Evolutionary conservation across 92 coral and sea anemone genomes (phyloP).

Genomic region (Epizoanthus rinbou): DNA sequence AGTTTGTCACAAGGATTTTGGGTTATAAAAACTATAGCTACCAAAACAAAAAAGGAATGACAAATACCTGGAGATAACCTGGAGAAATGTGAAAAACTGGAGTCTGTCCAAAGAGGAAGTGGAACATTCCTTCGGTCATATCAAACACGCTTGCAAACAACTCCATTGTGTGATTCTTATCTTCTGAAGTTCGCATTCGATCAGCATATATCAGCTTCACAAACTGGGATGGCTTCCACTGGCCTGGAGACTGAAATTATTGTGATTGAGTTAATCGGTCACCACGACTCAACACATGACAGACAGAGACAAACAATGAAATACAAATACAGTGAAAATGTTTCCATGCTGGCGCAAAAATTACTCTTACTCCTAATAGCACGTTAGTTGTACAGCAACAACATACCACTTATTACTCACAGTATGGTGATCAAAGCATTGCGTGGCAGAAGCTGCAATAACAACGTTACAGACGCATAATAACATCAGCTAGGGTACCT

Average conservation of each 20-base stretch:
- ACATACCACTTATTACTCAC: too few relatives aligned
- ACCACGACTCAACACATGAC: neutral
- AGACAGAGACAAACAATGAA: neutral
- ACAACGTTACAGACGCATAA: neutral
- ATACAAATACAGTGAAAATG: neutral
- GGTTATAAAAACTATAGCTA: neutral
- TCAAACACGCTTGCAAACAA: constrained; percentile 50
- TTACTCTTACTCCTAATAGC: too few relatives aligned
- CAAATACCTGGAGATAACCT: constrained; percentile 76
- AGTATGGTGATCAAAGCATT: too few relatives aligned
- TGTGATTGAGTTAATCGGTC: neutral
- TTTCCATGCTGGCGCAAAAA: too few relatives aligned
- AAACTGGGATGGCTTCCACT: constrained; percentile 80
- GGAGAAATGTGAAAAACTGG: constrained; percentile 82
- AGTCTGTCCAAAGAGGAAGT: constrained; percentile 32
- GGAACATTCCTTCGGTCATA: constrained; percentile 44
- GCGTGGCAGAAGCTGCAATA: too few relatives aligned
- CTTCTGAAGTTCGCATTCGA: constrained; percentile 83
- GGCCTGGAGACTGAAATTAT: constrained; percentile 54
- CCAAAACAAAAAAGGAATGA: neutral
- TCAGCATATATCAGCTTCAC: constrained; percentile 87
- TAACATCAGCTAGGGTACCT: constrained; percentile 54
- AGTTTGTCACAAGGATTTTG: too few relatives aligned
- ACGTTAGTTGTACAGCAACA: too few relatives aligned
- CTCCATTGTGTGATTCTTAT: constrained; percentile 71